These are phyloP conservation scores for Drosophila pseudoobscura DNA, from an alignment of 1,140 invertebrate genomes.

Conservation along the genomic window DNA sequence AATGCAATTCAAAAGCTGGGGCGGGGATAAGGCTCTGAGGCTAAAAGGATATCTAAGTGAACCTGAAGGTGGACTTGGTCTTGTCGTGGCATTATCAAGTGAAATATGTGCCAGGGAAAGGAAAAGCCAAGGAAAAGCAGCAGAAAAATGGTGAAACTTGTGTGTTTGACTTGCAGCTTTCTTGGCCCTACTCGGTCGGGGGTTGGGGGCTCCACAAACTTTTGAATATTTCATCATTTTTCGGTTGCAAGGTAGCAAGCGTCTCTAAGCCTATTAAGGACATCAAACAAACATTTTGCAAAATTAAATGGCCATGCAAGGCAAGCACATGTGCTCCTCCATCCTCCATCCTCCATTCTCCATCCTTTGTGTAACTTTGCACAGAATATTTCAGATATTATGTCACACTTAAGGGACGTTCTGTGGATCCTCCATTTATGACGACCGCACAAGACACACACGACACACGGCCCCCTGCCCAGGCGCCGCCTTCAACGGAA, in stretches of 20 bases:
- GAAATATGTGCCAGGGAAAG: slow-evolving; percentile 49
- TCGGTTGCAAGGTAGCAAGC: slow-evolving; percentile 49
- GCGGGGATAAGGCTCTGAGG: slow-evolving; percentile 35
- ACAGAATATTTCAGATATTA: slow-evolving; percentile 80
- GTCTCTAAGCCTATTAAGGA: slow-evolving; percentile 80
- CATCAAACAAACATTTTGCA: slow-evolving; percentile 82
- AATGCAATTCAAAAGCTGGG: slow-evolving; percentile 60
- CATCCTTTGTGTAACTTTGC: slow-evolving; percentile 75
- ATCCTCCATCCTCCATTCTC: neutral
- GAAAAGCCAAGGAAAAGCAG: slow-evolving; percentile 14
- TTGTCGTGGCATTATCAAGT: slow-evolving; percentile 55
- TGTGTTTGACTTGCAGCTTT: slow-evolving; percentile 78
- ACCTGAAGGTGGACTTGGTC: slow-evolving; percentile 25
- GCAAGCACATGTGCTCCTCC: slow-evolving; percentile 68
- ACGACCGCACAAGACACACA: slow-evolving; percentile 57
- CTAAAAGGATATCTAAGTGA: slow-evolving; percentile 43
- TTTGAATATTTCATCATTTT: slow-evolving; percentile 77
- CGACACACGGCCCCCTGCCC: slow-evolving; percentile 4
- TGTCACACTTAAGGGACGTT: slow-evolving; percentile 78
- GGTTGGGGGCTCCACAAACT: slow-evolving; percentile 45
- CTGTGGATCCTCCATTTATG: slow-evolving; percentile 66
- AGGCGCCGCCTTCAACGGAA: slow-evolving; percentile 13
- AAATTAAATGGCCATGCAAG: slow-evolving; percentile 81
- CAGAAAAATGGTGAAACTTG: slow-evolving; percentile 62
- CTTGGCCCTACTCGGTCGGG: slow-evolving; percentile 40